These are phyloP conservation scores for Ochlodes sylvanus DNA, from an alignment of 2,888 invertebrate genomes.

Conservation along the genomic window DNA sequence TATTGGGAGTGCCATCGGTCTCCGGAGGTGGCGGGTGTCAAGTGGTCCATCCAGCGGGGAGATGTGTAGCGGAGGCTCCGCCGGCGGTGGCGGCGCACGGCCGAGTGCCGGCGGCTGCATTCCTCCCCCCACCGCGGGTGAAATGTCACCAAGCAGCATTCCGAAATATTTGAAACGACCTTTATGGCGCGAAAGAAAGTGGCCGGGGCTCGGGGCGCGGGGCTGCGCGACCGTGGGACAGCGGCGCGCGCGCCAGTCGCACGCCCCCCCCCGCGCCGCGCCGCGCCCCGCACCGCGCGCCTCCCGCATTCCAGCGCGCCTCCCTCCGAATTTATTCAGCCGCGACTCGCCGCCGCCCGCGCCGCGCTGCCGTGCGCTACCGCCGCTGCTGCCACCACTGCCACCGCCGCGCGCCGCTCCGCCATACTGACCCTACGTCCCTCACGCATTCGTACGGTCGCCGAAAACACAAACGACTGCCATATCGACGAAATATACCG, in stretches of 20 bases:
- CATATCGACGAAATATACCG: no score
- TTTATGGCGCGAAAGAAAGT: constrained; percentile 86
- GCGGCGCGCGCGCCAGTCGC: constrained; percentile 85
- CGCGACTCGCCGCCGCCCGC: constrained; percentile 61
- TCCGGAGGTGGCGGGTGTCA: constrained; percentile 13
- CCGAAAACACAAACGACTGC: no score
- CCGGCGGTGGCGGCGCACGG: constrained; percentile 51
- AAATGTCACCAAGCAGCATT: constrained; percentile 85
- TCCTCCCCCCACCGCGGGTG: constrained; percentile 73
- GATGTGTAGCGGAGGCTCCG: constrained; percentile 43
- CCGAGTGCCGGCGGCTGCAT: constrained; percentile 71
- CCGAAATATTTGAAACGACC: constrained; percentile 85
- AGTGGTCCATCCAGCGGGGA: constrained; percentile 31
- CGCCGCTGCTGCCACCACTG: constrained; percentile 42
- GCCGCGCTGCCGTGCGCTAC: constrained; percentile 44
- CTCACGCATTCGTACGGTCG: not conserved
- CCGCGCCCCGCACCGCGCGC: constrained; percentile 71
- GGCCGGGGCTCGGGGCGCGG: constrained; percentile 71
- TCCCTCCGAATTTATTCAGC: constrained; percentile 84
- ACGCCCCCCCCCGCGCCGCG: constrained; percentile 71
- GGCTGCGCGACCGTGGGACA: constrained; percentile 88
- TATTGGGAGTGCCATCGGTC: constrained; percentile 7
- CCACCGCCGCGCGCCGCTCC: constrained; percentile 24
- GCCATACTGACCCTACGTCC: not conserved
- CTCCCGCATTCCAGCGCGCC: constrained; percentile 78